A percentile compares a stretch with the other conserved stretches of the same genome.
phyloP scores from a whole-genome alignment of 2,888 invertebrate species.

The Rhamnusium bicolor region DNA sequence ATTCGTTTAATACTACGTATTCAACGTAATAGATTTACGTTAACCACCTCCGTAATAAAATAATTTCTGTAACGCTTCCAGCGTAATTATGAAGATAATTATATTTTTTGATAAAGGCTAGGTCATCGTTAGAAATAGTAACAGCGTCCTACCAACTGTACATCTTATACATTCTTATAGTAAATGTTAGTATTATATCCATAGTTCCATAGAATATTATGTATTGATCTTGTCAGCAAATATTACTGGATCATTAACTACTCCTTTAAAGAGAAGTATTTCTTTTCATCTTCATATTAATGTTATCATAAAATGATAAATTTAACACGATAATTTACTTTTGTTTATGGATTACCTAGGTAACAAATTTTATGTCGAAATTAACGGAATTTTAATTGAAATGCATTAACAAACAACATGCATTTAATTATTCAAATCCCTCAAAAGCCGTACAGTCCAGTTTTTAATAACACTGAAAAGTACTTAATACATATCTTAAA shows the following conservation, averaged over 20 bases:
- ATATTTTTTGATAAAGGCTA: background rate
- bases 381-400: background rate
- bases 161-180: no score
- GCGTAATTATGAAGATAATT: background rate
- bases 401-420: background rate
- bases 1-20: background rate
- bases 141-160: background rate
- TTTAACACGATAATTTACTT: background rate
- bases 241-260: background rate
- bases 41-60: background rate
- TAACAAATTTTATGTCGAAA: background rate
- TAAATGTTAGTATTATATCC: background rate
- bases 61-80: slow-evolving; percentile 1
- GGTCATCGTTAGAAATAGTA: background rate
- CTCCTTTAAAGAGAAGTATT: background rate
- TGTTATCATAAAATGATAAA: background rate
- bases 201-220: background rate
- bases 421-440: background rate
- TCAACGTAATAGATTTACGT: slow-evolving; percentile 11
- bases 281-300: background rate
- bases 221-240: background rate
- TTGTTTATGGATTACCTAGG: background rate
- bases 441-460: no score
- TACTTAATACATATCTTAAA: background rate
- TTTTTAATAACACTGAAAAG: no score